Base-by-base conservation (phyloP, 1,140 invertebrate genomes). In the Bombus confusus region DNA sequence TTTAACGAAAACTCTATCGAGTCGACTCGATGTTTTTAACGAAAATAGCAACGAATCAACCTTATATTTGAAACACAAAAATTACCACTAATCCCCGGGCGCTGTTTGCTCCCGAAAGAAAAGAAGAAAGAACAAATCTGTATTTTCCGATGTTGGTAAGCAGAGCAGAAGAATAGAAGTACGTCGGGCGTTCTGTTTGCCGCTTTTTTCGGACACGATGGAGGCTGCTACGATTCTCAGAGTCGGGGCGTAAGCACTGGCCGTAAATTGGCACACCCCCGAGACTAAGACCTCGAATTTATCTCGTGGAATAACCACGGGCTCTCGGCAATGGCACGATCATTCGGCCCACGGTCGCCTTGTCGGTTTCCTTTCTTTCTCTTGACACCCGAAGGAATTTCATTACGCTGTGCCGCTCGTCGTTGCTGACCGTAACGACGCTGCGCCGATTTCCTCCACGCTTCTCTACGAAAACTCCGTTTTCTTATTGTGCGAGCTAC, bases 291-390 rank as follows among this genome's bases (percentile, higher is more conserved):
- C 64, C 22, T 59, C 47, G 37, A 83, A 83, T 71, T 71, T 83
- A 74, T 75, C 37, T 25, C 69, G 37, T 10, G 25, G 18, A 52
- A 57, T 37, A 10, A 8, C 34, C 18, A 18, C 18, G 47, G 47
- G 28, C 18, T 1, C 18, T 1, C 22, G 25, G 22, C 5, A 34
- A 66, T 43, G n/a, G 43, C 2, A 28, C 52, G 34, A 15, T 10
- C 4, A 3, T 31, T 10, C 12, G 39, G 22, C 4, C 43, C 15
- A n/a, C 18, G 5, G 2, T 4, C 9, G 37, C 37, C 52, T 79
- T 62, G 71, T 84, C 82, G 82, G 31, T 79, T 71, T 79, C 47
- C 66, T 71, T 84, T 79, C 75, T 84, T 71, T 31, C 37, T n/a
- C 22, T 66, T 39, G 64, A 79, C 82, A 72, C 82, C 52, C 39